Evolutionary conservation across 2,797 vertebrate species (phyloP).

Genomic region (Thamnophis elegans): DNA sequence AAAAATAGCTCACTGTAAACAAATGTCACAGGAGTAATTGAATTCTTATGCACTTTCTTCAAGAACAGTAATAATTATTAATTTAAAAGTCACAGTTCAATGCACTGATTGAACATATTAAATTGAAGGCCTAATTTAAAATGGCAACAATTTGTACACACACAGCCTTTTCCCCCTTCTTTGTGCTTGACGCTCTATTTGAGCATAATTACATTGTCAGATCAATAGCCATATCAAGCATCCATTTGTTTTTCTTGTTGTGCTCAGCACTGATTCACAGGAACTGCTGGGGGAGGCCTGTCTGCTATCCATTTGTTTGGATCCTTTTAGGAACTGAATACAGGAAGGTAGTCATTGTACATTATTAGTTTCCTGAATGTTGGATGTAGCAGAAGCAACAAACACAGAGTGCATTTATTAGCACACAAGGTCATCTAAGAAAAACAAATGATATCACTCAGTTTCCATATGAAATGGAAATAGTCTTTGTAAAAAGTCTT

Average conservation of each 20-base stretch:
- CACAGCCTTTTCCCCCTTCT: not conserved
- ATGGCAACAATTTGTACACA: not conserved
- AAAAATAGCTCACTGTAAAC: not conserved
- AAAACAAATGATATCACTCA: not conserved
- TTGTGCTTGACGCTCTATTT: not conserved
- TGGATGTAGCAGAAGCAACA: constrained; percentile 55
- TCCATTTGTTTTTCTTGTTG: constrained; percentile 76
- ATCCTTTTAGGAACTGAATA: constrained; percentile 75
- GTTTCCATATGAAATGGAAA: not conserved
- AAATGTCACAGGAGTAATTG: not conserved
- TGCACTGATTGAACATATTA: not conserved
- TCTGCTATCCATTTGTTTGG: constrained; percentile 77
- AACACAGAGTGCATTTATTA: not conserved
- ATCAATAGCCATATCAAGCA: constrained; percentile 58
- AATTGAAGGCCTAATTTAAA: not conserved
- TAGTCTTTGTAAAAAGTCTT: not conserved
- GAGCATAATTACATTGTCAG: not conserved
- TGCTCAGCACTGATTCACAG: constrained; percentile 68
- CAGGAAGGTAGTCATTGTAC: constrained; percentile 81
- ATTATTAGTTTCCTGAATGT: constrained; percentile 81
- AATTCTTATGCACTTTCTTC: not conserved
- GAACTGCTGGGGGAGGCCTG: constrained; percentile 66
- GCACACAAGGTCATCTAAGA: constrained; percentile 1
- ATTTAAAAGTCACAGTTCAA: not conserved
- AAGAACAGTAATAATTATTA: not conserved